These are phyloP conservation scores for Hypsibius dujardini DNA, from an alignment of 1,140 invertebrate species.

Conservation along the genomic window DNA sequence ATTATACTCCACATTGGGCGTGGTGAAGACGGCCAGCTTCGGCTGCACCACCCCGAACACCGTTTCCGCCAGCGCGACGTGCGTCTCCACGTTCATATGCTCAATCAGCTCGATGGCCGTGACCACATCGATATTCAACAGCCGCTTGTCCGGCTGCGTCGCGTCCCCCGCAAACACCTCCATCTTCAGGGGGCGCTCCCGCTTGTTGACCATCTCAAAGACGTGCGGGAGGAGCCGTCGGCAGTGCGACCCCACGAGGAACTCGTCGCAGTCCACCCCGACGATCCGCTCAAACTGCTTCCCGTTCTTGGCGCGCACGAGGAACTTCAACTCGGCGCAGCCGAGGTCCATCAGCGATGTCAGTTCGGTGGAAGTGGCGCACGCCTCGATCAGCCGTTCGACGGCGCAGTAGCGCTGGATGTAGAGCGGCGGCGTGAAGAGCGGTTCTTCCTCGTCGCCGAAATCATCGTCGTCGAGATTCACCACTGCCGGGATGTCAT, in stretches of 20 bases:
- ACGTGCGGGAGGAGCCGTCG: slow-evolving; percentile 36
- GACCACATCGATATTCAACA: slow-evolving; percentile 46
- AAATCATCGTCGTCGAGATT: neutral
- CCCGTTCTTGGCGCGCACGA: slow-evolving; percentile 47
- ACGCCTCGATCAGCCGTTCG: slow-evolving; percentile 39
- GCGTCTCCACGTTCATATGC: slow-evolving; percentile 53
- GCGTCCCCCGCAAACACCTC: slow-evolving; percentile 46
- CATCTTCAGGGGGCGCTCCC: slow-evolving; percentile 37
- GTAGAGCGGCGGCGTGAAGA: slow-evolving; percentile 45
- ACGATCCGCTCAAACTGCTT: slow-evolving; percentile 38
- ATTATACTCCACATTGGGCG: slow-evolving; percentile 78
- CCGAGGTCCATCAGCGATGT: slow-evolving; percentile 60
- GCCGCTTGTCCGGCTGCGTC: slow-evolving; percentile 38
- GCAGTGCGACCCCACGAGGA: slow-evolving; percentile 34
- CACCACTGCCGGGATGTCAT: neutral
- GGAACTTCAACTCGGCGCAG: slow-evolving; percentile 53
- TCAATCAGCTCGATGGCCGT: slow-evolving; percentile 68
- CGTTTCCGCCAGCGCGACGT: slow-evolving; percentile 49
- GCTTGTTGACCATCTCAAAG: slow-evolving; percentile 34
- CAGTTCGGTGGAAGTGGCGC: slow-evolving; percentile 19
- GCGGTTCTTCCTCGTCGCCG: slow-evolving; percentile 1
- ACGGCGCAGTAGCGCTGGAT: slow-evolving; percentile 49
- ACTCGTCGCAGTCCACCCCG: slow-evolving; percentile 48
- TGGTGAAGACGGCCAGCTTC: slow-evolving; percentile 58
- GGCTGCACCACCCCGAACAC: slow-evolving; percentile 65